phyloP scores from a whole-genome alignment of 2,797 vertebrate genomes.

The Microcaecilia unicolor region DNA sequence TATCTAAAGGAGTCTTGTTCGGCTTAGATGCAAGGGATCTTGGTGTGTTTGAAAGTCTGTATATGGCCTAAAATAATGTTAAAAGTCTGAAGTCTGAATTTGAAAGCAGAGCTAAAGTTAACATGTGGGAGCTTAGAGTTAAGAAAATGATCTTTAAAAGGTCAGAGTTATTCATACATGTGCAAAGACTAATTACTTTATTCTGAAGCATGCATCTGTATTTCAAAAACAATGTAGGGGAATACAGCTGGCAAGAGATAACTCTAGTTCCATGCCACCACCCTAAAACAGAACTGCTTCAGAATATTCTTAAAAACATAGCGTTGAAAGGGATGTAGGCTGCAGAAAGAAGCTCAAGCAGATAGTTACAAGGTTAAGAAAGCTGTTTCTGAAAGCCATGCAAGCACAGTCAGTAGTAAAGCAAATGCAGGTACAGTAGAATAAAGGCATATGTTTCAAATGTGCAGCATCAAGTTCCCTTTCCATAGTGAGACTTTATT shows the following conservation, averaged over 20 bases:
- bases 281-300: constrained; percentile 99
- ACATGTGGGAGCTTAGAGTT: constrained; percentile 5
- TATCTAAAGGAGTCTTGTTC: no score
- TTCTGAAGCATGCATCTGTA: constrained; percentile 91
- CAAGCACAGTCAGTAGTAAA: constrained; percentile 65
- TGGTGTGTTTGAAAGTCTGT: constrained; percentile 12
- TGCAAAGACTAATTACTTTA: constrained; percentile 54
- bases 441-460: constrained; percentile 58
- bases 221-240: constrained; percentile 82
- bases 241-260: constrained; percentile 88
- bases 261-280: constrained; percentile 99
- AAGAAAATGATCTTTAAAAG: constrained; percentile 11
- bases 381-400: constrained; percentile 82
- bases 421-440: constrained; percentile 55
- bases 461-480: constrained; percentile 49
- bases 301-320: constrained; percentile 98
- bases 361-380: constrained; percentile 57
- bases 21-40: constrained; percentile 16
- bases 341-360: constrained; percentile 84
- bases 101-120: constrained; percentile 3
- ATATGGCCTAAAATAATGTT: constrained; percentile 9
- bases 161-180: constrained; percentile 58
- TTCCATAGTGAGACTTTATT: no score
- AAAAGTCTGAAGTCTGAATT: no score
- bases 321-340: constrained; percentile 78